Percentiles rank a stretch among this genome's conserved stretches.
phyloP scores from a whole-genome alignment of 2,888 invertebrate genomes.

The Sthenelais limicola region DNA sequence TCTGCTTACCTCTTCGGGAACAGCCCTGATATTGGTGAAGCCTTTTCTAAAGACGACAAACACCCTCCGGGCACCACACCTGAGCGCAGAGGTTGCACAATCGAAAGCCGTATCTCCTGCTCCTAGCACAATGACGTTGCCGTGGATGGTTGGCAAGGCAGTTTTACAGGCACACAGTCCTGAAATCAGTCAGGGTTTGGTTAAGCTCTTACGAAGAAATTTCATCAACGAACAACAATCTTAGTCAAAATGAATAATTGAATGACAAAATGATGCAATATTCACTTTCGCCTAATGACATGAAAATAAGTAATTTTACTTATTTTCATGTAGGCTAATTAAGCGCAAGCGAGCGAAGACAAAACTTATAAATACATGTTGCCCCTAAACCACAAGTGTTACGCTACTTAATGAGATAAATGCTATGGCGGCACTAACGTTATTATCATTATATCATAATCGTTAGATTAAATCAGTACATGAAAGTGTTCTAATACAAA shows the following conservation, averaged over 20 bases:
- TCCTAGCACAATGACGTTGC: constrained; percentile 92
- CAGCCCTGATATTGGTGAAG: constrained; percentile 93
- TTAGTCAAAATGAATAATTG: background rate
- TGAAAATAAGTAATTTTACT: no score
- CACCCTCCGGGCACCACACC: constrained; percentile 94
- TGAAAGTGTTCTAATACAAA: constrained; percentile 43
- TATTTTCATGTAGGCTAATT: no score
- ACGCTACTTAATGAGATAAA: no score
- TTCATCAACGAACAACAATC: background rate
- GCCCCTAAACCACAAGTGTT: no score
- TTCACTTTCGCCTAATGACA: no score
- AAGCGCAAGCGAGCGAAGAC: no score
- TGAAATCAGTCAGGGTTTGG: no score
- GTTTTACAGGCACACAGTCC: constrained; percentile 87
- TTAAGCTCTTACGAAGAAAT: no score
- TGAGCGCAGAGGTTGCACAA: constrained; percentile 96
- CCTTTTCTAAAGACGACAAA: constrained; percentile 96
- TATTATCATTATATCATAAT: no score
- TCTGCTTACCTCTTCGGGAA: constrained; percentile 90
- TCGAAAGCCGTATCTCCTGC: constrained; percentile 99
- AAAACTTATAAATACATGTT: no score
- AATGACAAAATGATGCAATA: background rate
- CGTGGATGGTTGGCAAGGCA: constrained; percentile 82
- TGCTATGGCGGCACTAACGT: no score
- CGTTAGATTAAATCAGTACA: no score